Conservation (phyloP, 2,113 vertebrate species). For the Zootoca vivipara region DNA sequence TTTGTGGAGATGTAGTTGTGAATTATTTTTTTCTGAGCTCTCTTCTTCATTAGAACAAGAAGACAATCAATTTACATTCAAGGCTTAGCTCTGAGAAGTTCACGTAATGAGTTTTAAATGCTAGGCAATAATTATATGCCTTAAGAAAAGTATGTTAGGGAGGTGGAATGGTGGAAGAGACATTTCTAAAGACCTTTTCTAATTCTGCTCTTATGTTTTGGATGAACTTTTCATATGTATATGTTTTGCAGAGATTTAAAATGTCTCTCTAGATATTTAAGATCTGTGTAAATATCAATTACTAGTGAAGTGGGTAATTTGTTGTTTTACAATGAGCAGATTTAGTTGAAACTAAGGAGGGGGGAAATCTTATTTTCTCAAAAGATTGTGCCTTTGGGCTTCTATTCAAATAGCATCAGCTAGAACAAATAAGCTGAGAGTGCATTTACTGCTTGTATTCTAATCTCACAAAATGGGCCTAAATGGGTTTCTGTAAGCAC, state of each 20-base stretch:
- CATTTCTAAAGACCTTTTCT: slow-evolving; percentile 37
- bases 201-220: slow-evolving; percentile 30
- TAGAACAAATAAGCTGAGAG: slow-evolving; percentile 86
- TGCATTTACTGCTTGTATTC: slow-evolving; percentile 73
- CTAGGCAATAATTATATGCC: slow-evolving; percentile 45
- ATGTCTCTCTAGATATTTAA: slow-evolving; percentile 26
- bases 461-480: slow-evolving; percentile 71
- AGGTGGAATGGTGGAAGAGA: neutral
- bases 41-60: slow-evolving; percentile 8
- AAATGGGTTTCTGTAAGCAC: slow-evolving; percentile 79
- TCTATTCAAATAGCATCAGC: slow-evolving; percentile 84
- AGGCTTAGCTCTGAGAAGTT: neutral
- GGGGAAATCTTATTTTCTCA: slow-evolving; percentile 74
- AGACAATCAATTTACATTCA: slow-evolving; percentile 47
- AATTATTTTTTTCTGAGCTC: neutral
- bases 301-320: slow-evolving; percentile 69
- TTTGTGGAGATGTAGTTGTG: neutral
- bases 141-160: neutral
- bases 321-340: slow-evolving; percentile 80
- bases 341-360: slow-evolving; percentile 59
- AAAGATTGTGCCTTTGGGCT: slow-evolving; percentile 78
- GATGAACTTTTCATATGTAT: slow-evolving; percentile 43
- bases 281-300: slow-evolving; percentile 58
- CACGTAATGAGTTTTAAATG: slow-evolving; percentile 35
- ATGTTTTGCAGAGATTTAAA: slow-evolving; percentile 29